Conservation (phyloP, 2,797 vertebrate genomes). For the Sebastes nivosus region DNA sequence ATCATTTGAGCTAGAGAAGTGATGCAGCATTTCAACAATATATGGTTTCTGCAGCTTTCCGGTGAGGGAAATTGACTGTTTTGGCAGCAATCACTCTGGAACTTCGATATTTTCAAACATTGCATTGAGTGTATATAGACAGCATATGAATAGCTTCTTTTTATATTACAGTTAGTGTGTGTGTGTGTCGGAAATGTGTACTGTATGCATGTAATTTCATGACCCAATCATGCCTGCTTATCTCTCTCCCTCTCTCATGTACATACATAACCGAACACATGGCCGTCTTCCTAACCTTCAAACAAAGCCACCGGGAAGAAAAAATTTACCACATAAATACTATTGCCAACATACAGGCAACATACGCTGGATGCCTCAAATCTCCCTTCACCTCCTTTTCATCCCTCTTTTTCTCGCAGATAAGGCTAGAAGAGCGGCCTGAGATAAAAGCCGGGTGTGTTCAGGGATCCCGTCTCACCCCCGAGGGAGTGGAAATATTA, state of each 20-base stretch:
- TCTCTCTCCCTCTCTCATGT: background rate
- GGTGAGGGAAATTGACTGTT: background rate
- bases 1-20: conserved; percentile 17
- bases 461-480: conserved; percentile 52
- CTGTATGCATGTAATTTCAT: conserved; percentile 27
- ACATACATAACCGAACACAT: background rate
- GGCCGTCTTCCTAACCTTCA: conserved; percentile 1
- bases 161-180: conserved; percentile 1
- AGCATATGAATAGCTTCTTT: conserved; percentile 8
- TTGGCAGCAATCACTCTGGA: background rate
- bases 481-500: conserved; percentile 58
- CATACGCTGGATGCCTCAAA: conserved; percentile 10
- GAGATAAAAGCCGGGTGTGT: conserved; percentile 62
- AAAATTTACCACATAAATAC: conserved; percentile 30
- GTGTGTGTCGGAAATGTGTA: background rate
- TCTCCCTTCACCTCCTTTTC: conserved; percentile 27
- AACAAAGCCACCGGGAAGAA: conserved; percentile 5
- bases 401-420: conserved; percentile 30
- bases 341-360: conserved; percentile 42
- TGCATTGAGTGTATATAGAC: background rate
- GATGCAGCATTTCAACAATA: background rate
- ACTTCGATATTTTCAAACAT: background rate
- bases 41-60: background rate
- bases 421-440: conserved; percentile 42
- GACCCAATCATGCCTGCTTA: conserved; percentile 7